Conservation (phyloP, 2,888 invertebrate genomes). For the Mechanitis messenoides region DNA sequence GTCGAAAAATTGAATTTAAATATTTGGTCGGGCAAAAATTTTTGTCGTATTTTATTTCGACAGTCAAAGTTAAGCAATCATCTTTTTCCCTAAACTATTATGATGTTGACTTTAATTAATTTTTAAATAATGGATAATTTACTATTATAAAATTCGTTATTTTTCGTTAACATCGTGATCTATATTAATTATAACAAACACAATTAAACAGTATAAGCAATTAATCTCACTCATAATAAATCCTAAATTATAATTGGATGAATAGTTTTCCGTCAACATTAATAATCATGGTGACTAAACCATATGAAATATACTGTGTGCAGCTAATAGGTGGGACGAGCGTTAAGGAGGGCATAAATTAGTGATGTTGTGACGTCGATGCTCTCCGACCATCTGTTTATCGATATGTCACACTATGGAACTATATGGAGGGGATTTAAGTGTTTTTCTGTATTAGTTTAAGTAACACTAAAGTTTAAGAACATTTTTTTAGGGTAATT, state of each 20-base stretch:
- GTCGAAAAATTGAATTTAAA: too few relatives aligned
- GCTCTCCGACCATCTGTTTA: constrained; percentile 69
- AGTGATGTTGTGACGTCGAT: constrained; percentile 71
- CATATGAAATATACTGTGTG: constrained; percentile 68
- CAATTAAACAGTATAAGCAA: neutral
- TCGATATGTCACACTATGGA: constrained; percentile 69
- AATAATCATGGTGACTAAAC: constrained; percentile 45
- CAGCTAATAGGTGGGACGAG: constrained; percentile 74
- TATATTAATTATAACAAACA: neutral
- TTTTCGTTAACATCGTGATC: neutral
- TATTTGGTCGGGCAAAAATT: too few relatives aligned
- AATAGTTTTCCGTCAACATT: constrained; percentile 18
- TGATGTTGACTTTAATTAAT: too few relatives aligned
- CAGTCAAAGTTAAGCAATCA: too few relatives aligned
- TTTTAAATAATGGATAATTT: too few relatives aligned
- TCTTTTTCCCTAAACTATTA: too few relatives aligned
- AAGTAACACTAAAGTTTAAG: neutral
- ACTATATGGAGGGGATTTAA: constrained; percentile 41
- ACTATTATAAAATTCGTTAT: too few relatives aligned
- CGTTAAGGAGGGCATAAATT: constrained; percentile 75
- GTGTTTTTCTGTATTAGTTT: constrained; percentile 27
- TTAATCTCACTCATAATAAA: constrained; percentile 11
- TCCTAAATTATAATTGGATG: constrained; percentile 13
- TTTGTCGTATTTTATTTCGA: too few relatives aligned
- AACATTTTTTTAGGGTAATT: too few relatives aligned